A percentile compares a stretch with the other conserved stretches of the same genome.
Evolutionary conservation across 2,797 vertebrate genomes (phyloP).

Genomic region (Myripristis murdjan): DNA sequence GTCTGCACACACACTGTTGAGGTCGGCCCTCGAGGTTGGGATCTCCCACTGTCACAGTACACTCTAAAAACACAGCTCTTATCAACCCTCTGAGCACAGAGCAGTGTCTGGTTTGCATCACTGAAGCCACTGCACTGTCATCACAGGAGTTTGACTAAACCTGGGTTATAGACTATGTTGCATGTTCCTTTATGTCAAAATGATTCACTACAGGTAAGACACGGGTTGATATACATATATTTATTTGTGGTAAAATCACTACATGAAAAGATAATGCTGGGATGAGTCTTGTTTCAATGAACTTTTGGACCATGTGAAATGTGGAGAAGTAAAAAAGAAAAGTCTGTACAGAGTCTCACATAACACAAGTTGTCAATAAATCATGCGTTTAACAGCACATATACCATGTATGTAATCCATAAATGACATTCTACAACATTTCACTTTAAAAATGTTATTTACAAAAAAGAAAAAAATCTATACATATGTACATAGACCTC

Average conservation of each 20-base stretch:
- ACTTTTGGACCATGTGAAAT: slow-evolving; percentile 24
- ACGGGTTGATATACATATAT: slow-evolving; percentile 46
- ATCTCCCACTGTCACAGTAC: slow-evolving; percentile 1
- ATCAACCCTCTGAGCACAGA: slow-evolving; percentile 22
- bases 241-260: slow-evolving; percentile 67
- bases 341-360: slow-evolving; percentile 48
- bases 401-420: slow-evolving; percentile 22
- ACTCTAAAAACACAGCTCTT: slow-evolving; percentile 18
- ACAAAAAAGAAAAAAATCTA: slow-evolving; percentile 64
- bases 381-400: slow-evolving; percentile 31
- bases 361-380: slow-evolving; percentile 23
- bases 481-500: slow-evolving; percentile 75
- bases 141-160: background rate
- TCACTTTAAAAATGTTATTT: slow-evolving; percentile 55
- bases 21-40: slow-evolving; percentile 18
- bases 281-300: slow-evolving; percentile 13
- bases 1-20: background rate
- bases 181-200: background rate
- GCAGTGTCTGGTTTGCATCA: slow-evolving; percentile 41
- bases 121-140: background rate
- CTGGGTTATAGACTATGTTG: too few relatives aligned
- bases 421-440: slow-evolving; percentile 41
- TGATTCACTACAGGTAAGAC: slow-evolving; percentile 1
- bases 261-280: slow-evolving; percentile 36
- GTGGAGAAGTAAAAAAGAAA: slow-evolving; percentile 8